Evolutionary conservation across 1,140 invertebrate species (phyloP).

Genomic region (Nephila pilipes): DNA sequence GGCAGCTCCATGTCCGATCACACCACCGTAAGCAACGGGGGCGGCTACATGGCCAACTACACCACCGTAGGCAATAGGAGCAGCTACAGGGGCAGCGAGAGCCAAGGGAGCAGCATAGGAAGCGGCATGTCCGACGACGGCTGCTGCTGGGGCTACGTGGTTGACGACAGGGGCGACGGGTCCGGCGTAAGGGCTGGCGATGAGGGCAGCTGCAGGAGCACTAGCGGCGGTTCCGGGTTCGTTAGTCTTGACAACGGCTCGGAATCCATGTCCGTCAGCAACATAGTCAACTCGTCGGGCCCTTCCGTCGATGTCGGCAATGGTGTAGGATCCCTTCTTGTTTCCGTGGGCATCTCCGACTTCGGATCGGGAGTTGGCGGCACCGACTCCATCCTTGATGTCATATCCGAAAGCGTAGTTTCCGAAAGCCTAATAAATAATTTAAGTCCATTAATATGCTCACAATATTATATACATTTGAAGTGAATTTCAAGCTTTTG

Average conservation of each 20-base stretch:
- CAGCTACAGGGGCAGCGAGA: neutral
- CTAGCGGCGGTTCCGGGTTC: slow-evolving; percentile 1
- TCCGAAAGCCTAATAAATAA: neutral
- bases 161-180: neutral
- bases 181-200: slow-evolving; percentile 7
- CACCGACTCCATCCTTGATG: slow-evolving; percentile 76
- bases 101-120: neutral
- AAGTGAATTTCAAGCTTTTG: fast-evolving
- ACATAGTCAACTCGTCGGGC: slow-evolving; percentile 17
- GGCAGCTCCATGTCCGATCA: neutral
- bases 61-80: too few species aligned
- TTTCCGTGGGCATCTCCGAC: slow-evolving; percentile 78
- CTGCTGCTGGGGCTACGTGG: neutral
- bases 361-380: slow-evolving; percentile 78
- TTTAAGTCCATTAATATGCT: too few species aligned
- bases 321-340: slow-evolving; percentile 31
- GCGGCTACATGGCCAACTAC: too few species aligned
- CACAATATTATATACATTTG: neutral
- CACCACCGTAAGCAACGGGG: neutral
- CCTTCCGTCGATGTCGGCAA: neutral
- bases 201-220: neutral
- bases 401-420: slow-evolving; percentile 77
- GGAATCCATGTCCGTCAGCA: slow-evolving; percentile 4
- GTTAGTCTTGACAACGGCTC: neutral
- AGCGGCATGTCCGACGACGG: neutral